phyloP scores from a whole-genome alignment of 2,797 vertebrate species.

The Arremon brunneinucha region DNA sequence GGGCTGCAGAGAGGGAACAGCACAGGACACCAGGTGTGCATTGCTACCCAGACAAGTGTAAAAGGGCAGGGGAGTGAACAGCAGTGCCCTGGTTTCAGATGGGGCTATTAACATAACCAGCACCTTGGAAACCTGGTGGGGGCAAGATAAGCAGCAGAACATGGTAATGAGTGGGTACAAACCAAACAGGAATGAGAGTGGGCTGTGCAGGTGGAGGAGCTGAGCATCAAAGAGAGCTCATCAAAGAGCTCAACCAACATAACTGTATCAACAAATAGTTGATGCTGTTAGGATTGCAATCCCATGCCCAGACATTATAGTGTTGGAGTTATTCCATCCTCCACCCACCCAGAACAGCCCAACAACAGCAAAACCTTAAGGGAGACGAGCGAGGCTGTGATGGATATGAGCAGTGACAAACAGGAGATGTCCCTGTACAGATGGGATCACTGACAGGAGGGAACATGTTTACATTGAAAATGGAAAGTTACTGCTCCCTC shows the following conservation, averaged over 20 bases:
- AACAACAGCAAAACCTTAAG: not conserved
- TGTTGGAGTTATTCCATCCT: not conserved
- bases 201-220: not conserved
- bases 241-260: not conserved
- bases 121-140: not conserved
- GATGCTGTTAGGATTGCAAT: not conserved
- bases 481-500: not conserved
- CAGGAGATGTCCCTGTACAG: not conserved
- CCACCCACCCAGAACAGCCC: not conserved
- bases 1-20: not conserved
- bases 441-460: not conserved
- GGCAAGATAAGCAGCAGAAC: constrained; percentile 21
- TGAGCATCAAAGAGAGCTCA: not conserved
- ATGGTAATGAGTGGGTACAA: not conserved
- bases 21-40: not conserved
- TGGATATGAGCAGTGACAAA: not conserved
- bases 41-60: not conserved
- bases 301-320: not conserved
- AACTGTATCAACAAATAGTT: not conserved
- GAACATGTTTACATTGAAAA: not conserved
- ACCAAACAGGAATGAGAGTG: constrained; percentile 13
- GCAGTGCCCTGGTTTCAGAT: constrained; percentile 25
- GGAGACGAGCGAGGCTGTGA: not conserved
- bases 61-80: not conserved
- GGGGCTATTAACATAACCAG: not conserved